Evolutionary conservation across 2,888 invertebrate species (phyloP).

Genomic region (Megamerina dolium): DNA sequence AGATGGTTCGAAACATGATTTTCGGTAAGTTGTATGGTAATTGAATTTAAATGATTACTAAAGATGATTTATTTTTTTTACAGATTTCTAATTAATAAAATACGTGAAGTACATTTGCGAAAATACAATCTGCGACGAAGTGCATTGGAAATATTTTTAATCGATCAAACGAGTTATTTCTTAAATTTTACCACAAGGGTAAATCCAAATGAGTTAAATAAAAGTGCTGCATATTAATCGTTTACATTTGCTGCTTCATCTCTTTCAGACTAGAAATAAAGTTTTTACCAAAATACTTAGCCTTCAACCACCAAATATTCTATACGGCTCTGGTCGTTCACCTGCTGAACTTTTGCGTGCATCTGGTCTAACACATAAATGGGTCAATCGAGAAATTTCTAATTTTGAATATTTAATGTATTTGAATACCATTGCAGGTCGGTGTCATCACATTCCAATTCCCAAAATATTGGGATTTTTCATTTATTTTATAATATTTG

Average conservation of each 20-base stretch:
- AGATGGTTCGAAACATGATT: constrained; percentile 51
- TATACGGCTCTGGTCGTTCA: constrained; percentile 55
- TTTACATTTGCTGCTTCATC: not conserved
- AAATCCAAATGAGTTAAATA: too few relatives aligned
- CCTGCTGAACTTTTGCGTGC: constrained; percentile 57
- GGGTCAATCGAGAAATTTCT: constrained; percentile 63
- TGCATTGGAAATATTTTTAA: constrained; percentile 60
- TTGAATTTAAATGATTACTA: not conserved
- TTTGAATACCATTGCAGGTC: constrained; percentile 63
- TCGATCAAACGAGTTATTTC: constrained; percentile 62
- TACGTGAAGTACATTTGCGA: constrained; percentile 59
- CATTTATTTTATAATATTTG: not conserved
- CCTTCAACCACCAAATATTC: constrained; percentile 56
- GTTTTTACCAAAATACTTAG: constrained; percentile 58
- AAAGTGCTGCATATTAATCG: not conserved
- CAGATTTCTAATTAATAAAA: constrained; percentile 52
- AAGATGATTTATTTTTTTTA: constrained; percentile 2
- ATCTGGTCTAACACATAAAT: constrained; percentile 57
- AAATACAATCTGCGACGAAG: constrained; percentile 59
- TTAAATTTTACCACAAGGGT: constrained; percentile 60
- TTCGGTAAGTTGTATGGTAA: constrained; percentile 37
- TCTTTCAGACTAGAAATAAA: constrained; percentile 55
- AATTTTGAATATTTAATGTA: constrained; percentile 74
- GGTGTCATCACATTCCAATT: constrained; percentile 1
- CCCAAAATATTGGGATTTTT: not conserved